Evolutionary conservation across 1,140 invertebrate genomes (phyloP).

Genomic region (Brachionus koreanus): DNA sequence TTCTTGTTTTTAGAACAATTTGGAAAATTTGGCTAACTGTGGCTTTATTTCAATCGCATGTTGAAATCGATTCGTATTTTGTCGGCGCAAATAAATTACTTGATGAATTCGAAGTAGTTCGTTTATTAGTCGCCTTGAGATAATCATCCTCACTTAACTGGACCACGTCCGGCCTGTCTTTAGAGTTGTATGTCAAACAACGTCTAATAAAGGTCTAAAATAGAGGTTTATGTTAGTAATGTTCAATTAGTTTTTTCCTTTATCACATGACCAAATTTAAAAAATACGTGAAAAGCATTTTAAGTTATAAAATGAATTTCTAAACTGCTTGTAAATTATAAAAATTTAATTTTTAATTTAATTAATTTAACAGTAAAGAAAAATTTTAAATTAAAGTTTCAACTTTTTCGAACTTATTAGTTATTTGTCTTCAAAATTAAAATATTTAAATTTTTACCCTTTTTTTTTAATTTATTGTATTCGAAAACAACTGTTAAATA

Average conservation of each 20-base stretch:
- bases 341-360: too few relatives aligned
- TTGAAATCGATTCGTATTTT: conserved; percentile 35
- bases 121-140: conserved; percentile 59
- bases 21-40: neutral
- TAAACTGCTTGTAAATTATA: too few relatives aligned
- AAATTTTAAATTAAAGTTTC: too few relatives aligned
- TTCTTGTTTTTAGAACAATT: neutral
- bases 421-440: too few relatives aligned
- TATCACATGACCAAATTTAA: neutral
- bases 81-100: conserved; percentile 40
- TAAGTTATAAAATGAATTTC: too few relatives aligned
- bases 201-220: conserved; percentile 77
- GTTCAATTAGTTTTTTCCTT: neutral
- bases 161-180: conserved; percentile 94
- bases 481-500: too few relatives aligned
- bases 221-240: conserved; percentile 52
- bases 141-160: conserved; percentile 90
- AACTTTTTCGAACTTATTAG: too few relatives aligned
- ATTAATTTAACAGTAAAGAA: too few relatives aligned
- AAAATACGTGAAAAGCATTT: neutral
- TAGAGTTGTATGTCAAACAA: conserved; percentile 94
- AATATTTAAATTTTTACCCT: too few relatives aligned
- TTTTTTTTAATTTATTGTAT: too few relatives aligned
- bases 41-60: conserved; percentile 23
- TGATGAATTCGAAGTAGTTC: conserved; percentile 20